Percentiles rank a stretch among this genome's conserved stretches.
phyloP scores from a whole-genome alignment of 2,113 vertebrate genomes.

The Cygnus buccinator region DNA sequence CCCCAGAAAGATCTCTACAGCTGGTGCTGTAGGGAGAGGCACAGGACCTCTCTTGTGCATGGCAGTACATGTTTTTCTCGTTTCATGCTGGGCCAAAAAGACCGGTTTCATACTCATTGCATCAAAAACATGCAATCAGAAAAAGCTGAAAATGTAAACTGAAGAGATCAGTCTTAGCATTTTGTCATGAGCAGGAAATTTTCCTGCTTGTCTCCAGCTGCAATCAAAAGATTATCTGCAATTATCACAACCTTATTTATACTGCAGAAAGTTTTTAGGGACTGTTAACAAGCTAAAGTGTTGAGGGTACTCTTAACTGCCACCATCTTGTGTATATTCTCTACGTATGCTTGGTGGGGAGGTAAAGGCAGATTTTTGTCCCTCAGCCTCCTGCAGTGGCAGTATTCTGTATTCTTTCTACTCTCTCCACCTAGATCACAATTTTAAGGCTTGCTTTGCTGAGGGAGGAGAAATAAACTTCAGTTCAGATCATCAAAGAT shows the following conservation, averaged over 20 bases:
- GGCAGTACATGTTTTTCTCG: neutral
- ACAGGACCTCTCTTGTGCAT: neutral
- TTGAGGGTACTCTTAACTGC: neutral
- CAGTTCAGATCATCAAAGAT: neutral
- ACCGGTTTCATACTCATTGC: neutral
- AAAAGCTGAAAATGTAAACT: neutral
- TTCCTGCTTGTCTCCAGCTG: neutral
- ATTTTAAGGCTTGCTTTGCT: neutral
- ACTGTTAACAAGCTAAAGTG: neutral
- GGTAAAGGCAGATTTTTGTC: neutral
- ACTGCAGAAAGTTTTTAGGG: neutral
- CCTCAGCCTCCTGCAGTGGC: neutral
- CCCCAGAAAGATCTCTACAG: neutral
- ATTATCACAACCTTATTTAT: neutral
- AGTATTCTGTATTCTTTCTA: neutral
- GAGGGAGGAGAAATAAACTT: neutral
- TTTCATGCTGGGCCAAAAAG: neutral
- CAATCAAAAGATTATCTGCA: neutral
- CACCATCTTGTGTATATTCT: neutral
- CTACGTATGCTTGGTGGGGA: neutral
- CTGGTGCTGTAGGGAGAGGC: neutral
- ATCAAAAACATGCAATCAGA: neutral
- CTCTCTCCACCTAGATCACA: neutral
- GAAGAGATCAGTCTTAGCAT: neutral
- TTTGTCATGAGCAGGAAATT: neutral